Evolutionary conservation across 2,888 invertebrate genomes (phyloP), one percentile per base, ranked within the genome.

Genomic region (Nesidiocoris tenuis): DNA sequence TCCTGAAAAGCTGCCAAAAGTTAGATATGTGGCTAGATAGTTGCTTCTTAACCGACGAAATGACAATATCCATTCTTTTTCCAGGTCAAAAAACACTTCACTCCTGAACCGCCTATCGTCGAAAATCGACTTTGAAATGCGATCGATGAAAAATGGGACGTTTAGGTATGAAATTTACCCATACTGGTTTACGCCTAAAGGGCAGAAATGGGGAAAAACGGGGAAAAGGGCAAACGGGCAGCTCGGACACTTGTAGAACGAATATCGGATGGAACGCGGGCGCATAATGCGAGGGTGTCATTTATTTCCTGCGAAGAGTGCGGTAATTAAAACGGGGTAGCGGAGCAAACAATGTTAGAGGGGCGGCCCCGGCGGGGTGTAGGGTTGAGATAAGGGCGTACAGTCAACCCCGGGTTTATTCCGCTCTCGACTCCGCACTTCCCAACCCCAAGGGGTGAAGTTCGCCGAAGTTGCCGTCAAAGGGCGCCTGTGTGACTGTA

Each of bases 271-370:
- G 59, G 59, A n/a, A 19, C 17, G 19, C 17, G n/a, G 61, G 23
- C 24, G 61, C 70, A 70, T 70, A 70, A 70, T 70, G 70, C 18
- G 66, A 39, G 70, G 70, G 70, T 70, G 70, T 70, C 70, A 59
- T 70, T 70, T 70, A 70, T 70, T 59, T 70, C 70, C 70, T 59
- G 70, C 59, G n/a, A 59, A 70, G 70, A 70, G 70, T 70, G 61
- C 24, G 70, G 70, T 70, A 70, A 70, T 70, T 70, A 70, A 70
- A 70, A 70, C 59, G 61, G 70, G 61, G 70, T 59, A 59, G 70
- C 18, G 70, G 57, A 57, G 70, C 70, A 70, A 70, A 70, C 70
- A 70, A 68, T 68, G 70, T 70, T 70, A 59, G 70, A 39, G 39
- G 12, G 39, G 12, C 39, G 39, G 2, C 17, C 39, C 18, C 25